phyloP scores from a whole-genome alignment of 2,797 vertebrate genomes.

The Sebastes oblongus region DNA sequence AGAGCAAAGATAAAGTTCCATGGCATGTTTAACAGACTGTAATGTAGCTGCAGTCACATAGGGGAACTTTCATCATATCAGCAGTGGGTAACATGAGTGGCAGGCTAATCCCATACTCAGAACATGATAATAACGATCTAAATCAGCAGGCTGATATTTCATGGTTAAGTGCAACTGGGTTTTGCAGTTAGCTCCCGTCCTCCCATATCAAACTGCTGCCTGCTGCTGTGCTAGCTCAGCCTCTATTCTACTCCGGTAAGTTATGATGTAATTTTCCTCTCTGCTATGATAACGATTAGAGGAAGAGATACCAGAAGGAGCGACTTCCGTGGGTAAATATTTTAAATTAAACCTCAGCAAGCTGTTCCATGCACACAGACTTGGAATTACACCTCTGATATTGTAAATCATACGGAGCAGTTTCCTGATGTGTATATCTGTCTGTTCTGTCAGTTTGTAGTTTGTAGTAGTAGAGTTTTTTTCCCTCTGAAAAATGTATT shows the following conservation, averaged over 20 bases:
- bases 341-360: conserved; percentile 46
- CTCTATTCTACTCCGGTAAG: conserved; percentile 59
- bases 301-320: conserved; percentile 21
- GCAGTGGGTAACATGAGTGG: conserved; percentile 18
- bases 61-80: conserved; percentile 3
- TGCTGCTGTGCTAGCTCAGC: conserved; percentile 47
- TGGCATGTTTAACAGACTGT: not conserved
- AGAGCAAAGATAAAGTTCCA: not conserved
- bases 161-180: conserved; percentile 19
- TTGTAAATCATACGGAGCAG: conserved; percentile 6
- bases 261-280: conserved; percentile 69
- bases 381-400: conserved; percentile 7
- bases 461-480: no score
- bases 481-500: not conserved
- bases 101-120: not conserved
- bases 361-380: not conserved
- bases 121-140: conserved; percentile 22
- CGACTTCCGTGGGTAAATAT: conserved; percentile 36
- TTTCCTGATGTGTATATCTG: not conserved
- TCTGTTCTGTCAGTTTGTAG: not conserved
- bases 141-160: conserved; percentile 48
- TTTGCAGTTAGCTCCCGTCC: conserved; percentile 21
- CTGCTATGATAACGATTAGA: conserved; percentile 52
- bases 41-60: not conserved
- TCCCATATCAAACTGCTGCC: conserved; percentile 32